A percentile compares a stretch with the other conserved stretches of the same genome.
These are phyloP conservation scores for Apamea sordens DNA, from an alignment of 2,888 invertebrate species.

Conservation along the genomic window DNA sequence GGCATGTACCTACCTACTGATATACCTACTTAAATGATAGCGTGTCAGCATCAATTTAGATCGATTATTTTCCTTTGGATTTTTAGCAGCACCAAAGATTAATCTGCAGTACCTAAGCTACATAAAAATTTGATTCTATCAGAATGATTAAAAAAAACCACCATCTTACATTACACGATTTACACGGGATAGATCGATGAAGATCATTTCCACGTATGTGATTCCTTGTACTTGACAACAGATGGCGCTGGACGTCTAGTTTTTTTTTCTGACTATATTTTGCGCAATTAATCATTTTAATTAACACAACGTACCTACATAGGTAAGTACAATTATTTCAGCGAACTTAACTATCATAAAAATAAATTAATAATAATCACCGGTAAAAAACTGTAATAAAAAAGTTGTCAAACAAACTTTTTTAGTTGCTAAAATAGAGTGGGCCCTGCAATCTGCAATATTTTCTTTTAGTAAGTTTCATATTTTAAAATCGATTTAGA, in stretches of 20 bases:
- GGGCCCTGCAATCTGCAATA: background rate
- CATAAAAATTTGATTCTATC: background rate
- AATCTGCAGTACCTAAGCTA: too few relatives aligned
- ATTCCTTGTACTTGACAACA: constrained; percentile 34
- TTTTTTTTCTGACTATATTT: background rate
- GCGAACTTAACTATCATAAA: background rate
- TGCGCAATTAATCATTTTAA: background rate
- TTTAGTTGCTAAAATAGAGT: constrained; percentile 19
- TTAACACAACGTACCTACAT: background rate
- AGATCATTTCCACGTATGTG: background rate
- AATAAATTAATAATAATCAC: background rate
- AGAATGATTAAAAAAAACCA: background rate
- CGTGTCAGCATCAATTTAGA: background rate
- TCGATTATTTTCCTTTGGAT: background rate
- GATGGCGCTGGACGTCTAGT: constrained; percentile 45
- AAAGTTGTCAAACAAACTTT: constrained; percentile 2
- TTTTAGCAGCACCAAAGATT: background rate
- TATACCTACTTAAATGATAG: background rate
- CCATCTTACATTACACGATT: background rate
- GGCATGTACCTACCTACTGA: background rate
- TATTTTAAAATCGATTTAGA: background rate
- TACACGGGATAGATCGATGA: constrained; percentile 8
- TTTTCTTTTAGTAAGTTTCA: background rate
- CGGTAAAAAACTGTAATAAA: background rate
- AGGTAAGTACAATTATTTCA: background rate